These are phyloP conservation scores for Colletes collaris DNA, from an alignment of 2,888 invertebrate genomes.

Conservation along the genomic window DNA sequence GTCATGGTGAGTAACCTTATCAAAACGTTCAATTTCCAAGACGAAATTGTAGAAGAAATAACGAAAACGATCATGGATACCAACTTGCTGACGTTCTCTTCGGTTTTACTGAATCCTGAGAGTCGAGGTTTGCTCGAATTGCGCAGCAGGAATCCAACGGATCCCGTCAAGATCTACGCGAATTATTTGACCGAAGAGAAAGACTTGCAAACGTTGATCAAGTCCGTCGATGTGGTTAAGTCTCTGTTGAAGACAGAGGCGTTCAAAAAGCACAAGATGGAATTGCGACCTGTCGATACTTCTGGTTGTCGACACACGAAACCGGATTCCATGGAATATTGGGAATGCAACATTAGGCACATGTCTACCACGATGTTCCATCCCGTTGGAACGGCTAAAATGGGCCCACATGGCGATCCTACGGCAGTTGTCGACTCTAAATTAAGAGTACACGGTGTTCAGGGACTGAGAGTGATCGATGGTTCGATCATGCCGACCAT, in stretches of 20 bases:
- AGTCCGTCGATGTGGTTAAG: conserved; percentile 74
- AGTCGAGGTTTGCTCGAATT: conserved; percentile 83
- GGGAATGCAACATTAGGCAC: conserved; percentile 84
- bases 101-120: conserved; percentile 83
- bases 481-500: conserved; percentile 88
- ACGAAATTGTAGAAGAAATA: conserved; percentile 49
- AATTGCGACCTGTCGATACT: conserved; percentile 65
- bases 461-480: conserved; percentile 86
- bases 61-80: conserved; percentile 50
- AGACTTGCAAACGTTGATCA: conserved; percentile 81
- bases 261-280: conserved; percentile 66
- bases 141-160: conserved; percentile 83
- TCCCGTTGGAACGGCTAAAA: conserved; percentile 86
- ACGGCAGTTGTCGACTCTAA: conserved; percentile 85
- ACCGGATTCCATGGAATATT: conserved; percentile 78
- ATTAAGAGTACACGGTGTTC: conserved; percentile 84
- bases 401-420: conserved; percentile 84
- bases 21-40: conserved; percentile 49
- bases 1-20: conserved; percentile 37
- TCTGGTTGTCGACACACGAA: conserved; percentile 70
- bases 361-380: conserved; percentile 86
- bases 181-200: conserved; percentile 84
- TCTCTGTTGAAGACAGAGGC: conserved; percentile 68
- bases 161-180: conserved; percentile 84
- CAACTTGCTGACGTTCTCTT: conserved; percentile 68